Base-by-base conservation (phyloP, 2,113 vertebrate genomes). In the Noturus placidus region DNA sequence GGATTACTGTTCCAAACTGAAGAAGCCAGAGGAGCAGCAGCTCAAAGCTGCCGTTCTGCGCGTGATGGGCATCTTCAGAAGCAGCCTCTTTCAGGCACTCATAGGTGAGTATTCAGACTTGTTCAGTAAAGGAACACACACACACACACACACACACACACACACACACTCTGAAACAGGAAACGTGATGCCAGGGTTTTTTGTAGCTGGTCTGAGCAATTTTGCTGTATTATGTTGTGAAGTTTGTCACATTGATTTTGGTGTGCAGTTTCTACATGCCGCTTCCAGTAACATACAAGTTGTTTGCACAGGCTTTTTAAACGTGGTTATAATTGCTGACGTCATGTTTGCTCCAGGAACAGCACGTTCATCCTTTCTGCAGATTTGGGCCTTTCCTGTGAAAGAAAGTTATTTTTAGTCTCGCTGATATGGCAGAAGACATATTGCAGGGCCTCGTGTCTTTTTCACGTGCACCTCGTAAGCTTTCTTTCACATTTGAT, bases 41-140 rank as follows among this genome's bases (percentile, higher is more conserved):
- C 94, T 99, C 91, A 97, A 97, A 95, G 96, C 94, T 91, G 97
- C 97, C 93, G 96, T 99, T 92, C 95, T 95, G 93, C 96, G 96
- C 94, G 96, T 99, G 89, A 97, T 98, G 95, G 94, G 93, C 85
- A 97, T 99, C 94, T 98, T 99, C 92, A 96, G 95, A 92, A 99
- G 97, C 95, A 97, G 96, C 92, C 95, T 99, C 90, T 99, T 99
- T 93, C 96, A 97, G 93, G 98, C 97, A 69, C 95, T 99, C 92
- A 94, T 99, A 88, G 97, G 98, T 99, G 96, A 94, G 97, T 96
- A 50, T 65, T 50, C 20, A 38, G 74, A 78, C 56, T 82, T 79
- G 27, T 33, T 56, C n/a, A 33, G 22, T 79, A 33, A 56, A 56
- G 35, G 15, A 33, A 25, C 35, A n/a, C 50, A 50, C 10, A 9